Evolutionary conservation across 2,888 invertebrate species (phyloP).

Genomic region (Abrostola tripartita): DNA sequence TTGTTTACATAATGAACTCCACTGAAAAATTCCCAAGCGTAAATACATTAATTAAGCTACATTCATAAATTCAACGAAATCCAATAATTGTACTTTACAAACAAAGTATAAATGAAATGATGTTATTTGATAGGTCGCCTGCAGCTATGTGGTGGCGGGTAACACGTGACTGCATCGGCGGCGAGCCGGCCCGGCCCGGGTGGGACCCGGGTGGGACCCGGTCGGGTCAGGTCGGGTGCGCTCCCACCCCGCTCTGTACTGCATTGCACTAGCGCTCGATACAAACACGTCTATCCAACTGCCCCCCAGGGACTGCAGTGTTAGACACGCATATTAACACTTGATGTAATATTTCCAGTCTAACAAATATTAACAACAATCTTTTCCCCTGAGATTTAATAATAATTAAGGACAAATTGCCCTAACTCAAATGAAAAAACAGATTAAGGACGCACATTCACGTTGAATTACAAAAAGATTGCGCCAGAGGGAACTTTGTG

Average conservation of each 20-base stretch:
- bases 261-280: slow-evolving; percentile 5
- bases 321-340: slow-evolving; percentile 1
- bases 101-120: slow-evolving; percentile 16
- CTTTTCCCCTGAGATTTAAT: not conserved
- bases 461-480: too few species aligned
- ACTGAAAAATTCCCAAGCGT: slow-evolving; percentile 6
- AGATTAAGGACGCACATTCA: not conserved
- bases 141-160: slow-evolving; percentile 32
- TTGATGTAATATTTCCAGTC: slow-evolving; percentile 9
- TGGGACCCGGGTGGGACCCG: not conserved
- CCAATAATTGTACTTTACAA: slow-evolving; percentile 17
- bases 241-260: not conserved
- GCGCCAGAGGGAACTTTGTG: too few species aligned
- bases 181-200: slow-evolving; percentile 4
- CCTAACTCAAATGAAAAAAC: not conserved
- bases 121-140: slow-evolving; percentile 17
- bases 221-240: not conserved
- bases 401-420: slow-evolving; percentile 1
- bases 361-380: not conserved
- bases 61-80: slow-evolving; percentile 8
- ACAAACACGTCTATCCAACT: slow-evolving; percentile 11
- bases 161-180: slow-evolving; percentile 34
- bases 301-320: slow-evolving; percentile 12
- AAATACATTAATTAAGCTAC: not conserved
- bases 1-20: slow-evolving; percentile 3